Base-by-base conservation (phyloP, 2,888 invertebrate genomes). In the Xylophagus ater region DNA sequence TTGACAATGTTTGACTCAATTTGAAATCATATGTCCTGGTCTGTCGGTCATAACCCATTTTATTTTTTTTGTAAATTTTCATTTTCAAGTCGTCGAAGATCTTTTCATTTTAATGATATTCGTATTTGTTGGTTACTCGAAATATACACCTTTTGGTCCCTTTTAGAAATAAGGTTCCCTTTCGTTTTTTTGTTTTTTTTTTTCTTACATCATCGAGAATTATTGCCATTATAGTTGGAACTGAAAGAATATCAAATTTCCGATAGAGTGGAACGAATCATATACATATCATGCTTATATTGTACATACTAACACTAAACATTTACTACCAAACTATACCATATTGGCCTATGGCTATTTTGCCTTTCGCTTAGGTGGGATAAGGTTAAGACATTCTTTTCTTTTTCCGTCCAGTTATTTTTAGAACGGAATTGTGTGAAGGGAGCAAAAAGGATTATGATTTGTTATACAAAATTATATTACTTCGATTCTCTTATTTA, bases 1-100 rank as follows among this genome's bases (percentile, higher is more conserved):
- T 44, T 44, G 44, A 44, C 44, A 38, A 44, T 41, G 41, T 44
- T 44, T 44, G 44, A 44, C 44, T 44, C 44, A 44, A 44, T 44
- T 44, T 44, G 39, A 44, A 41, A 41, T 44, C 44, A 44, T 41
- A 44, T 44, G 44, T 44, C 39, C 29, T 39, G n/a, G 12, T 33
- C 29, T 34, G 25, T n/a, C n/a, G n/a, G 28, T 29, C 34, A 34
- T 39, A 33, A 39, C 34, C 33, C 26, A 20, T 38, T 38, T 20
- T 32, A 25, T 33, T 38, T 38, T 34, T 24, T 24, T 14, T 23
- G 18, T 7, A 28, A 9, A 15, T n/a, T n/a, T n/a, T n/a, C n/a
- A n/a, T n/a, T n/a, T n/a, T n/a, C n/a, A n/a, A n/a, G n/a, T n/a
- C n/a, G n/a, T n/a, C n/a, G n/a, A n/a, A n/a, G n/a, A n/a, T n/a